Conservation (phyloP, 1,140 invertebrate species). For the Sinonovacula constricta region DNA sequence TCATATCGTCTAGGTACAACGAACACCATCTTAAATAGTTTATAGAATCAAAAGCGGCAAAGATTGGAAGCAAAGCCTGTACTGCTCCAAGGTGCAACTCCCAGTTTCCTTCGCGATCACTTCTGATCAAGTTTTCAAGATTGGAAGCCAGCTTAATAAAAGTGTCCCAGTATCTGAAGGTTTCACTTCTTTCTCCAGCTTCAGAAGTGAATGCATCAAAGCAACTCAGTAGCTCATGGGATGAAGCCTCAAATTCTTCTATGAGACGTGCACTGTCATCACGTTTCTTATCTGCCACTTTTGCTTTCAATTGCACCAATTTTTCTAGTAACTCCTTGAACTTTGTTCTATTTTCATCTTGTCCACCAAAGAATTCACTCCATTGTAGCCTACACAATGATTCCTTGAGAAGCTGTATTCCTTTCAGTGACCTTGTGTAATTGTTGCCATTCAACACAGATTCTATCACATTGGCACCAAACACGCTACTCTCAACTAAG, state of each 20-base stretch:
- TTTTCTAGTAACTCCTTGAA: neutral
- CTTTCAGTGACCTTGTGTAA: constrained; percentile 24
- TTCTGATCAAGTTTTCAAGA: no score
- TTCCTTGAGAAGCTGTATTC: constrained; percentile 21
- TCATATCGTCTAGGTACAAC: constrained; percentile 28
- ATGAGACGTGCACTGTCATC: neutral
- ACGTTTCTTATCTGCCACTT: neutral
- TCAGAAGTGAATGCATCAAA: no score
- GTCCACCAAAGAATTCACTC: neutral
- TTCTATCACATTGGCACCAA: constrained; percentile 20
- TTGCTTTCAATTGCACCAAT: neutral
- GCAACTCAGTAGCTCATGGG: no score
- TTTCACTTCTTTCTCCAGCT: no score
- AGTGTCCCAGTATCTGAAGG: no score
- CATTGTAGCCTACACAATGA: constrained; percentile 25
- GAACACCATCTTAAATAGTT: constrained; percentile 30
- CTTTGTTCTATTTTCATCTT: neutral
- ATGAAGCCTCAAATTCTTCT: no score
- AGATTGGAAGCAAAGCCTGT: no score
- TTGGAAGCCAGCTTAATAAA: no score
- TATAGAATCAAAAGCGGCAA: no score
- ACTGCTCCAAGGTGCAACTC: no score
- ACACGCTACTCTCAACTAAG: neutral
- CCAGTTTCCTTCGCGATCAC: no score
- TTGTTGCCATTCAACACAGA: constrained; percentile 12